Evolutionary conservation across 2,797 vertebrate species (phyloP), one percentile per base, ranked within the genome.

Genomic region (Perdix hodgsoniae): DNA sequence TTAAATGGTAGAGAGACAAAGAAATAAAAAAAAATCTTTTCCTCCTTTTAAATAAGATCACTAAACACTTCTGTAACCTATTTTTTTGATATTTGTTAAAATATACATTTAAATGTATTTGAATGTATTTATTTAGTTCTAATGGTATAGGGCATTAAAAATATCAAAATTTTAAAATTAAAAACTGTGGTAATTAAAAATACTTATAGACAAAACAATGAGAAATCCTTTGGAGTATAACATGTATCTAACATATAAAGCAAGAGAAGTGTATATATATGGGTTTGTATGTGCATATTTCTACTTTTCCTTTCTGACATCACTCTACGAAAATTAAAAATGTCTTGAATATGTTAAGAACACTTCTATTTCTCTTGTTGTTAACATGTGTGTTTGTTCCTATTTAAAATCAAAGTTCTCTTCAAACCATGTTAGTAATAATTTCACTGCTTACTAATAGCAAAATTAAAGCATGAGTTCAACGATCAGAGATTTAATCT

Each of bases 401-500:
- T 40, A 65, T 61, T 54, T 21, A 64, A 83, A 91, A 64, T 9
- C 63, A 69, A 24, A 69, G 9, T 9, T 72, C 4, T 81, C 80
- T 86, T 56, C 33, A 64, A 78, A 45, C 8, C 67, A 10, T 39
- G 14, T 50, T 63, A n/a, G 16, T 6, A 35, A 3, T 12, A 92
- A 66, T 40, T 91, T 27, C 42, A 70, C 3, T 26, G 15, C 27
- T 19, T 89, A 4, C 37, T 27, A 59, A 2, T 49, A n/a, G 11
- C 6, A 72, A 90, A 24, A 12, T 75, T 65, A 79, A 23, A 66
- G 33, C 76, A 56, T 17, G 39, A 69, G 24, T 63, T 96, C 45
- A 79, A 27, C 80, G 71, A 91, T 88, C n/a, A 93, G 24, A 63
- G 6, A 14, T 71, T 95, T 89, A 82, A 94, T 90, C 31, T 78